Evolutionary conservation across 2,113 vertebrate species (phyloP).

Genomic region (Kryptolebias marmoratus): DNA sequence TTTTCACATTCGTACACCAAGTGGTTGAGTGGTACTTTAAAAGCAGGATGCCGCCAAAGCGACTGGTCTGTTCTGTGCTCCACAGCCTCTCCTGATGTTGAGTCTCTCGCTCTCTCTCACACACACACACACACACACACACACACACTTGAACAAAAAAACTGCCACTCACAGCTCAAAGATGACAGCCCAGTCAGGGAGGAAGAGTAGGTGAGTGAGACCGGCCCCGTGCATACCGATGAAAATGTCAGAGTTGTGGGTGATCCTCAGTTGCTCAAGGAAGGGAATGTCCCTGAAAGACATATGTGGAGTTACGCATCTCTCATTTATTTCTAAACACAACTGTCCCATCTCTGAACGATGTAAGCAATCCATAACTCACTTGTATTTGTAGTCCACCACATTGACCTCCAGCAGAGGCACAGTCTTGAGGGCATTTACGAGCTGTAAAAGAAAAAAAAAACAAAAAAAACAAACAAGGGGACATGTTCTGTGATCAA

Average conservation of each 20-base stretch:
- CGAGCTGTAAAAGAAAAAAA: constrained; percentile 82
- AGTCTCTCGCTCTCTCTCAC: not conserved
- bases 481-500: constrained; percentile 68
- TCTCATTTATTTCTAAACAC: not conserved
- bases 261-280: constrained; percentile 90
- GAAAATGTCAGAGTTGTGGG: constrained; percentile 96
- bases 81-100: constrained; percentile 17
- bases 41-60: constrained; percentile 27
- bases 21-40: constrained; percentile 49
- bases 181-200: constrained; percentile 96
- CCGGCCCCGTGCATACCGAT: constrained; percentile 98
- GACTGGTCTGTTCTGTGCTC: constrained; percentile 16
- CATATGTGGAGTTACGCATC: constrained; percentile 18
- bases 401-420: constrained; percentile 89
- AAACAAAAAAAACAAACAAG: constrained; percentile 55
- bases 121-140: too few relatives aligned
- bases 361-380: constrained; percentile 67
- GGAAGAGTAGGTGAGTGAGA: constrained; percentile 95
- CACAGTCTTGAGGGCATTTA: constrained; percentile 91
- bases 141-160: constrained; percentile 3
- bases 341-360: too few relatives aligned
- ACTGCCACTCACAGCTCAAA: constrained; percentile 92
- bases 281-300: constrained; percentile 88
- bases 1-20: constrained; percentile 60
- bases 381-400: constrained; percentile 98